Base-by-base conservation (phyloP, 2,888 invertebrate genomes). In the Caenorhabditis zanzibari region DNA sequence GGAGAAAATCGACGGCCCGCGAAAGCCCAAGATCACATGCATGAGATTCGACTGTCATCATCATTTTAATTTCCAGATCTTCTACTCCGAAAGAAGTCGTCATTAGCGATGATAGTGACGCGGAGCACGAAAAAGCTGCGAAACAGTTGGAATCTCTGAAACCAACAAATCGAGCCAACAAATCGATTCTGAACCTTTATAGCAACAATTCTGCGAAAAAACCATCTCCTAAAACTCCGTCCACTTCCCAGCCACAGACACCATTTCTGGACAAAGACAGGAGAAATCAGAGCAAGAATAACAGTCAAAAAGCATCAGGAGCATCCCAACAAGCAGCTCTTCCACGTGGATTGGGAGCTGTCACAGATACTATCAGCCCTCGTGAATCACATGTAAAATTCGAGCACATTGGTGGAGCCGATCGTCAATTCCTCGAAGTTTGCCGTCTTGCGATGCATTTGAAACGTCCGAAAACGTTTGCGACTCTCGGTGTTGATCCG, bases 401-500 rank as follows among this genome's bases (percentile, higher is more conserved):
- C 76, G 80, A 81, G 58, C 82, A 90, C 56, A 72, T 90, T 41
- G 90, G 90, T n/a, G 89, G 90, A 38, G 88, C 88, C 28, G 88
- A 89, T 52, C 81, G 84, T n/a, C 90, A 90, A 58, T 86, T 89
- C 66, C 64, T 89, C 66, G 90, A 89, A 66, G 80, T 80, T 16
- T 87, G 86, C 47, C 86, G 88, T 12, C 80, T 91, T 12, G 87
- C 88, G n/a, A 88, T 96, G 88, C 97, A 97, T 92, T 95, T 97
- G 93, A 95, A 95, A 90, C 96, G 96, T 91, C 96, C 97, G 2
- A 96, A 96, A 93, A 95, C 97, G n/a, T 97, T 96, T 93, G 94
- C 94, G 80, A 94, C 95, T 87, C 94, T 97, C 84, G 97, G 97
- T 1, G 95, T 96, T 71, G 95, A 95, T 85, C 96, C 97, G 49